Base-by-base conservation (phyloP, 2,888 invertebrate genomes). In the Zaprionus lineosus region DNA sequence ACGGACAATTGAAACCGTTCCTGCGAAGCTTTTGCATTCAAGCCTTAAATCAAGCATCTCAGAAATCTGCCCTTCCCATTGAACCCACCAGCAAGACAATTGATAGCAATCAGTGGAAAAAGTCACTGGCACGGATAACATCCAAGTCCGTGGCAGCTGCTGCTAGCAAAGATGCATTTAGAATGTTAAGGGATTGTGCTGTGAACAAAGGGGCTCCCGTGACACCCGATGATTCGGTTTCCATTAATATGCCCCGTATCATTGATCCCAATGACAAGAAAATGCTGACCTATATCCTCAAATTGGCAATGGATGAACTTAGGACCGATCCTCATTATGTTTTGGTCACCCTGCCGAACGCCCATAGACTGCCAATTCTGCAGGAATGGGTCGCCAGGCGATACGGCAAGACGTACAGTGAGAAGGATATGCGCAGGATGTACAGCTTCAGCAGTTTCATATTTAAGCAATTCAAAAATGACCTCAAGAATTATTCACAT, bases 261-360 rank as follows among this genome's bases (percentile, higher is more conserved):
- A 74, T 78, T 0, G 73, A 88, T 67, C 87, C 87, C 2, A 40
- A 73, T 1, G 37, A 87, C 29, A 18, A 4, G 1, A 3, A 60
- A 0, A 34, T 55, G 26, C 44, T 87, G 21, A 28, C 48, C 0
- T 19, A 51, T 2, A 31, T 88, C 2, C 55, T 88, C 1, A 52
- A 60, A 1, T 18, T 36, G 0, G 86, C 61, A 0, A 26, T 88
- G 2, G 37, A 62, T 0, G 37, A 58, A 6, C 46, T 88, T 31
- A 55, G 52, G 4, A 37, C 46, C 0, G 71, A 87, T 66, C 74
- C 79, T 0, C 69, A 74, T 18, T 87, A 59, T 44, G 87, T 88
- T 0, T 37, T 88, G n/a, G 87, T 71, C 2, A 61, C 79, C 1
- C 36, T 88, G 2, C 86, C 87, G 4, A 71, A 87, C 59, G 84